A percentile compares a stretch with the other conserved stretches of the same genome.
These are phyloP conservation scores for Eupsilia transversa DNA, from an alignment of 2,888 invertebrate species.

Conservation along the genomic window DNA sequence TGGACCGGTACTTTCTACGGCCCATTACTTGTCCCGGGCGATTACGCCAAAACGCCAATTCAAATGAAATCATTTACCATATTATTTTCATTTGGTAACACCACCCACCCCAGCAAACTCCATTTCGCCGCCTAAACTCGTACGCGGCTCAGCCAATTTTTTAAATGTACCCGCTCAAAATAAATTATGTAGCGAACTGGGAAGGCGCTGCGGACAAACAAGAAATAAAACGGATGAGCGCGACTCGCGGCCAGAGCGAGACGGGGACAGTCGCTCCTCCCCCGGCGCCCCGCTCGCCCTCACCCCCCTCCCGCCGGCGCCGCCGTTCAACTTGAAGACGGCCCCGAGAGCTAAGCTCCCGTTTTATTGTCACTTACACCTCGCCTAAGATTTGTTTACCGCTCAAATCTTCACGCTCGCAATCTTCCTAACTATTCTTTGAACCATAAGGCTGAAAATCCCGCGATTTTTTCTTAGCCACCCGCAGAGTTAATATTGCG, in stretches of 20 bases:
- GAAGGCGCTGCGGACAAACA: slow-evolving; percentile 85
- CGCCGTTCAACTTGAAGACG: slow-evolving; percentile 88
- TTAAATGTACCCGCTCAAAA: slow-evolving; percentile 89
- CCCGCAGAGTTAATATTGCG: slow-evolving; percentile 68
- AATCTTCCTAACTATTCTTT: slow-evolving; percentile 68
- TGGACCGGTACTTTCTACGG: slow-evolving; percentile 80
- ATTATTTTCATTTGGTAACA: slow-evolving; percentile 76
- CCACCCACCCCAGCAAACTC: slow-evolving; percentile 80
- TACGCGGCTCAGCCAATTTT: slow-evolving; percentile 86
- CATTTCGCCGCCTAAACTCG: slow-evolving; percentile 85
- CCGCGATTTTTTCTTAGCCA: slow-evolving; percentile 17
- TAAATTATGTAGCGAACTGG: slow-evolving; percentile 89
- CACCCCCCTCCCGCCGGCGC: slow-evolving; percentile 56
- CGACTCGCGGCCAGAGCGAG: slow-evolving; percentile 80
- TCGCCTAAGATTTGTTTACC: slow-evolving; percentile 84
- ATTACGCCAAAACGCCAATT: slow-evolving; percentile 83
- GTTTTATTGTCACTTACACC: slow-evolving; percentile 90
- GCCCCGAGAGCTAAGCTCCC: slow-evolving; percentile 88
- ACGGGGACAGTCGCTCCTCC: slow-evolving; percentile 78
- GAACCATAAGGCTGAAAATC: slow-evolving; percentile 69
- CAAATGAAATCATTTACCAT: slow-evolving; percentile 90
- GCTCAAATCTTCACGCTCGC: slow-evolving; percentile 71
- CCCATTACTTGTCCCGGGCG: slow-evolving; percentile 84
- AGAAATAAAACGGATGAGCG: slow-evolving; percentile 87
- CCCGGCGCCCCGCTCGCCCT: slow-evolving; percentile 61